Percentiles rank a stretch among this genome's conserved stretches.
These are phyloP conservation scores for Venustaconcha ellipsiformis DNA, from an alignment of 1,140 invertebrate species.

Conservation along the genomic window DNA sequence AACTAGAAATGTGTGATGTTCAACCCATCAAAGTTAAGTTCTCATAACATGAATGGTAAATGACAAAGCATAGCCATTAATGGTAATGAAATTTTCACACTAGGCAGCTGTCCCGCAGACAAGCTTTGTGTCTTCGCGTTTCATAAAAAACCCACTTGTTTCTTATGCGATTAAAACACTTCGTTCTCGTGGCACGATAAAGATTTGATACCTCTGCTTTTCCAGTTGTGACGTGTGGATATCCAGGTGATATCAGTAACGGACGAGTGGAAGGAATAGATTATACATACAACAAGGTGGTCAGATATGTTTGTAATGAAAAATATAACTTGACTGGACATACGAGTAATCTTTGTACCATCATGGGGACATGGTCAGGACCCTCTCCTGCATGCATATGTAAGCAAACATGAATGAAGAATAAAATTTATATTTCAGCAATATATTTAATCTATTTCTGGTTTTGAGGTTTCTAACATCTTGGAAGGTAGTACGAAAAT, in stretches of 20 bases:
- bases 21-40: no score
- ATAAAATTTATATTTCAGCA: neutral
- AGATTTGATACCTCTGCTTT: neutral
- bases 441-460: conserved; percentile 5
- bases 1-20: no score
- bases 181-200: no score
- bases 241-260: conserved; percentile 23
- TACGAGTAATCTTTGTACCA: neutral
- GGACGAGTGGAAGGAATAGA: conserved; percentile 10
- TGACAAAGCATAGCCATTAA: no score
- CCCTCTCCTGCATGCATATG: conserved; percentile 27
- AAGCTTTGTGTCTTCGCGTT: no score
- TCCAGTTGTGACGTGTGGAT: conserved; percentile 33
- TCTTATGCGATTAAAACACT: no score
- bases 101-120: no score
- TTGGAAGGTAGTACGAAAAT: no score
- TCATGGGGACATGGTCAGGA: conserved; percentile 18
- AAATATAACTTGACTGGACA: conserved; percentile 24
- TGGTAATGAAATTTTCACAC: no score
- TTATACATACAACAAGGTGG: conserved; percentile 15
- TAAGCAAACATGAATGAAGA: conserved; percentile 6
- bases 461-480: no score
- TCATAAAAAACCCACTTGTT: no score
- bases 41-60: no score
- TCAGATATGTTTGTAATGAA: conserved; percentile 27